These are phyloP conservation scores for Pelodiscus sinensis DNA, from an alignment of 2,113 vertebrate genomes.

Conservation along the genomic window DNA sequence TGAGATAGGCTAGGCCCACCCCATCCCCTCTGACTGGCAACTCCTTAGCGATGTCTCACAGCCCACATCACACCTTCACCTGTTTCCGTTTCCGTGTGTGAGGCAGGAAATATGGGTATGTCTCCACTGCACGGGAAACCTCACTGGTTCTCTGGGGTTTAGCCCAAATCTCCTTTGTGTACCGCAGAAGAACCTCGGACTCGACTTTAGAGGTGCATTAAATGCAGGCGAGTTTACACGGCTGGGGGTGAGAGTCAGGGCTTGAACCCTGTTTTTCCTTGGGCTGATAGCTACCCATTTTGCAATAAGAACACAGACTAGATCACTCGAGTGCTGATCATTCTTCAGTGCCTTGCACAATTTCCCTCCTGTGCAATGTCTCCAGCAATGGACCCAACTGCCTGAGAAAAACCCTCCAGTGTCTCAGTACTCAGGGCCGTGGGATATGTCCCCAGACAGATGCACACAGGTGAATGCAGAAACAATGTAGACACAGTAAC, in stretches of 20 bases:
- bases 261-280: background rate
- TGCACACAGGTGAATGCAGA: background rate
- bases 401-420: background rate
- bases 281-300: background rate
- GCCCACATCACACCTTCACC: background rate
- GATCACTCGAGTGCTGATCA: background rate
- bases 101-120: background rate
- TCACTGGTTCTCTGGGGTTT: background rate
- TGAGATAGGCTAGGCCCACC: background rate
- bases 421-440: background rate
- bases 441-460: background rate
- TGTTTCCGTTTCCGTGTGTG: background rate
- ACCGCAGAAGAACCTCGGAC: background rate
- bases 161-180: background rate
- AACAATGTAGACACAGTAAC: background rate
- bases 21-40: background rate
- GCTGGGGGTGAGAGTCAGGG: background rate
- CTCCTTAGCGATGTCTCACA: background rate
- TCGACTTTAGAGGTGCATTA: background rate
- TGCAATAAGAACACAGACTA: background rate
- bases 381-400: background rate
- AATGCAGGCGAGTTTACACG: background rate
- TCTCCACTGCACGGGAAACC: background rate
- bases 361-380: background rate
- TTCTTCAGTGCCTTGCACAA: background rate